These are phyloP conservation scores for Trichonephila inaurata DNA, from an alignment of 1,140 invertebrate genomes.

Conservation along the genomic window DNA sequence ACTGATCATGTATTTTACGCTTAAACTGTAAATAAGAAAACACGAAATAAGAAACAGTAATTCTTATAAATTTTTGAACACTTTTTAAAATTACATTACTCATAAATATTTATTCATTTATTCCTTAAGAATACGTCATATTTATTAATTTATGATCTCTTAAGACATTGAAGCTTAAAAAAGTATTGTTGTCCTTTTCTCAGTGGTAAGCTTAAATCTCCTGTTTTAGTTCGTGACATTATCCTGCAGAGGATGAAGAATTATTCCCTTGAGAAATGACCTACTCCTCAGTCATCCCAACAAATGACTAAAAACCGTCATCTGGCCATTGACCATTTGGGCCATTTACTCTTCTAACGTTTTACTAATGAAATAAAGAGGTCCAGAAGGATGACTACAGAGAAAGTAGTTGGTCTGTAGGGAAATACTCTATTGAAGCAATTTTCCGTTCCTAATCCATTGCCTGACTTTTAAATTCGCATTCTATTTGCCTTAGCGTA, in stretches of 20 bases:
- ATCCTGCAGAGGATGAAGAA: constrained; percentile 31
- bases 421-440: not conserved
- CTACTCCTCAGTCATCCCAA: constrained; percentile 34
- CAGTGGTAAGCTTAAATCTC: not conserved
- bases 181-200: not conserved
- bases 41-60: too few relatives aligned
- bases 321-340: constrained; percentile 56
- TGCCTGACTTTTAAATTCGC: not conserved
- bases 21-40: too few relatives aligned
- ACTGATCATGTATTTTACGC: too few relatives aligned
- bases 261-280: constrained; percentile 13
- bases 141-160: not conserved
- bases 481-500: not conserved
- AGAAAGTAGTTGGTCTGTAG: constrained; percentile 8
- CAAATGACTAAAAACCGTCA: constrained; percentile 58
- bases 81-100: not conserved
- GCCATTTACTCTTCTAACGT: constrained; percentile 47
- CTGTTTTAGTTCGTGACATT: not conserved
- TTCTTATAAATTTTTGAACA: too few relatives aligned
- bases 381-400: not conserved
- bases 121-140: not conserved
- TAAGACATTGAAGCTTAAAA: not conserved
- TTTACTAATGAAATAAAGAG: constrained; percentile 61
- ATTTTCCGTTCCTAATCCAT: not conserved
- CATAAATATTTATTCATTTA: not conserved